These are phyloP conservation scores for Myioborus melanocephalus DNA, from an alignment of 2,797 vertebrate species.

Conservation along the genomic window DNA sequence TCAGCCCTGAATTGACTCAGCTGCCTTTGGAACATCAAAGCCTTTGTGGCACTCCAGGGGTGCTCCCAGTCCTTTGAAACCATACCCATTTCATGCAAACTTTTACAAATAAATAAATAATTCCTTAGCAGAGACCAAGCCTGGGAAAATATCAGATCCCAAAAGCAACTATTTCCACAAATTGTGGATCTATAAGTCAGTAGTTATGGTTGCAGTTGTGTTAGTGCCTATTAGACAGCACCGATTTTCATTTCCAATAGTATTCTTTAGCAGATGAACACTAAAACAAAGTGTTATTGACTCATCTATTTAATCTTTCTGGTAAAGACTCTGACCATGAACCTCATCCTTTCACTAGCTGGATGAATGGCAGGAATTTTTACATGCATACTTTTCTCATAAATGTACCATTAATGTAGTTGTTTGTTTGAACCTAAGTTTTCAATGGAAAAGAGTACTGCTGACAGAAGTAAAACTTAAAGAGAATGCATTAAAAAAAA, in stretches of 20 bases:
- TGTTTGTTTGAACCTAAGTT: background rate
- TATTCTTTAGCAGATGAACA: background rate
- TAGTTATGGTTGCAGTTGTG: background rate
- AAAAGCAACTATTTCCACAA: conserved; percentile 20
- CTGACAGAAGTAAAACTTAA: background rate
- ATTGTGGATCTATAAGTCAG: background rate
- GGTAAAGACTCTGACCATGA: background rate
- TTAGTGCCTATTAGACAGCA: background rate
- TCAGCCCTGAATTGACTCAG: conserved; percentile 43
- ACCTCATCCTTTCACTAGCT: background rate
- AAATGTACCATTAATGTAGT: background rate
- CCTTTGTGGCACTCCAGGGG: background rate
- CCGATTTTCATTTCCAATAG: background rate
- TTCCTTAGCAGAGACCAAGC: background rate
- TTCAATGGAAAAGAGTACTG: background rate
- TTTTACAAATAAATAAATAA: conserved; percentile 54
- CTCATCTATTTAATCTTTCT: background rate
- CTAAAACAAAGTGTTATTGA: background rate
- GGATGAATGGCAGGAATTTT: background rate
- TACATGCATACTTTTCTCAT: background rate
- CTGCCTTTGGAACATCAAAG: conserved; percentile 55
- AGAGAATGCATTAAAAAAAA: background rate
- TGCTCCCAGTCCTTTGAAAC: conserved; percentile 26
- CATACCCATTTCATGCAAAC: background rate
- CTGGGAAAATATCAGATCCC: conserved; percentile 43